Evolutionary conservation across 2,888 invertebrate genomes (phyloP).

Genomic region (Ctena decussata): DNA sequence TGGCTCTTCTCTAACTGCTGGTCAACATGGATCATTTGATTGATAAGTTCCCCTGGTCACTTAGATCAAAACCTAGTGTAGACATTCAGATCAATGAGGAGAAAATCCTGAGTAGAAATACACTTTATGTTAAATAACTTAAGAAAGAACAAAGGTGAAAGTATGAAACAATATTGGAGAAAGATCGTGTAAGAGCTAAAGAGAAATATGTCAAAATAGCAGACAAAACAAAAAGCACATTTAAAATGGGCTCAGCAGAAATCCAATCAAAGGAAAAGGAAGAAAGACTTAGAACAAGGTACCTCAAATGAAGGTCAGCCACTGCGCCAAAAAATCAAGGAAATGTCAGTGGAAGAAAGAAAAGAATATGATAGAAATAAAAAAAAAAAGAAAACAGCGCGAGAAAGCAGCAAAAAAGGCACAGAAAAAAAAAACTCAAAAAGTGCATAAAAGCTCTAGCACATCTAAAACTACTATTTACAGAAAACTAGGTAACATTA

Average conservation of each 20-base stretch:
- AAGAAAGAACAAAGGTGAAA: not conserved
- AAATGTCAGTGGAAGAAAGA: slow-evolving; percentile 7
- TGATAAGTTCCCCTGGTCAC: slow-evolving; percentile 6
- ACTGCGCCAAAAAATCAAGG: slow-evolving; percentile 1
- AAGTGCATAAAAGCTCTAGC: not conserved
- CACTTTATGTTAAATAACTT: not conserved
- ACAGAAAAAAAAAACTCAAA: not conserved
- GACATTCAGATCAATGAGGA: not conserved
- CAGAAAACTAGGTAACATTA: slow-evolving; percentile 1
- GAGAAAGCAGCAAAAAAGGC: not conserved
- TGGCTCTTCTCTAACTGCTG: not conserved
- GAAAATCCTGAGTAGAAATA: not conserved
- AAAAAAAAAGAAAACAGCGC: not conserved
- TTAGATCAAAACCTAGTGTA: not conserved
- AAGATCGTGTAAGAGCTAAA: slow-evolving; percentile 1
- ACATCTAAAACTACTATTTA: not conserved
- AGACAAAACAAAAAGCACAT: not conserved
- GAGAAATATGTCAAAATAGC: slow-evolving; percentile 2
- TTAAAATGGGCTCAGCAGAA: slow-evolving; percentile 3
- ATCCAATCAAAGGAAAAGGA: slow-evolving; percentile 3
- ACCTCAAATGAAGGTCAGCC: not conserved
- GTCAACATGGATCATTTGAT: not conserved
- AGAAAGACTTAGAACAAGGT: not conserved
- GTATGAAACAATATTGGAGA: not conserved
- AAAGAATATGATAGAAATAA: not conserved